phyloP scores from a whole-genome alignment of 2,797 vertebrate species.

The Catamblyrhynchus diadema region DNA sequence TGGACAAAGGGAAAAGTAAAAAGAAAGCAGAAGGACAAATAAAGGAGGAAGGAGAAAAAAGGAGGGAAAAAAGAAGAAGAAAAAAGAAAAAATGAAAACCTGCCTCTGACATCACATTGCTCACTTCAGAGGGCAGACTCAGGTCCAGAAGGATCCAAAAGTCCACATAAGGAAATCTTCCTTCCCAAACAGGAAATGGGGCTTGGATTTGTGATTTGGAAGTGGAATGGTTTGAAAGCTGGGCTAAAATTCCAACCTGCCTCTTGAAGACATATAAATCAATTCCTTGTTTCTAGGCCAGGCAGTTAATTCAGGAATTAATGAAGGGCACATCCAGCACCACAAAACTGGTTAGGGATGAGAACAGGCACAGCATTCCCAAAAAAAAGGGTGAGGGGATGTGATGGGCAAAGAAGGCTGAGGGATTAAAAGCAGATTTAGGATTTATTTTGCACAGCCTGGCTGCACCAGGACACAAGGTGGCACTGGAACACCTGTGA shows the following conservation, averaged over 20 bases:
- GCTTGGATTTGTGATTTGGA: neutral
- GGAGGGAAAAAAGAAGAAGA: neutral
- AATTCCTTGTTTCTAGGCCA: neutral
- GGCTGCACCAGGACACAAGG: neutral
- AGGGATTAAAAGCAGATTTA: neutral
- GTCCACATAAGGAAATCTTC: neutral
- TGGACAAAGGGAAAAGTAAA: neutral
- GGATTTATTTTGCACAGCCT: neutral
- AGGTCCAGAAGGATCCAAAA: neutral
- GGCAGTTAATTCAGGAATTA: neutral
- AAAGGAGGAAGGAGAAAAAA: neutral
- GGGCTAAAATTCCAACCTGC: neutral
- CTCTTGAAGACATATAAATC: neutral
- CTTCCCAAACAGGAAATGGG: neutral
- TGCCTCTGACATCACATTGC: neutral
- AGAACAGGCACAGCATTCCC: neutral
- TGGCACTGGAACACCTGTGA: neutral
- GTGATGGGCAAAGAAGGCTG: rapidly evolving
- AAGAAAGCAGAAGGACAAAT: neutral
- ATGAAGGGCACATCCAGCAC: neutral
- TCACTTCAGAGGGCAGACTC: neutral
- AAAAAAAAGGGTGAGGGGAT: neutral
- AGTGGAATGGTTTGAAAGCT: neutral
- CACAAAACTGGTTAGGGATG: neutral
- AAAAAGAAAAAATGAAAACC: neutral